These are phyloP conservation scores for Belgica antarctica DNA, from an alignment of 2,888 invertebrate species.

Conservation along the genomic window DNA sequence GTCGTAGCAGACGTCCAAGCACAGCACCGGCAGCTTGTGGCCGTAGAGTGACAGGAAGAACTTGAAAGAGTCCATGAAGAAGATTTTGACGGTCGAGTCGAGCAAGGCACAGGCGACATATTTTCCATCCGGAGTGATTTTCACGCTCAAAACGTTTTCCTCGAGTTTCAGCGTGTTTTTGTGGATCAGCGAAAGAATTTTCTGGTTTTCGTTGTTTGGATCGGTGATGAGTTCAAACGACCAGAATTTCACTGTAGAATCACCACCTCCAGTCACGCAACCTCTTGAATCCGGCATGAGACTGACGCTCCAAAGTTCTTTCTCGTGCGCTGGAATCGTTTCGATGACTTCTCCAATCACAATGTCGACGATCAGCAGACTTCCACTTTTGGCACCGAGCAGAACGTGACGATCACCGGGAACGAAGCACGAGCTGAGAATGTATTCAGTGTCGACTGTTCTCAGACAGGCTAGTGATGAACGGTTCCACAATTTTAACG, in stretches of 20 bases:
- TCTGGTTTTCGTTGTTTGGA: slow-evolving; percentile 63
- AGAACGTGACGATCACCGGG: slow-evolving; percentile 88
- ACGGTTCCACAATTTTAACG: slow-evolving; percentile 90
- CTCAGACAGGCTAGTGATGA: slow-evolving; percentile 67
- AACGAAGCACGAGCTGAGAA: slow-evolving; percentile 73
- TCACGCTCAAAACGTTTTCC: slow-evolving; percentile 80
- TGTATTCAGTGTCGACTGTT: slow-evolving; percentile 66
- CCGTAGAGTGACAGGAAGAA: slow-evolving; percentile 94
- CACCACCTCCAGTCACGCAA: slow-evolving; percentile 81
- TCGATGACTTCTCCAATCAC: slow-evolving; percentile 78
- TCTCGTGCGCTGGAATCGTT: slow-evolving; percentile 75
- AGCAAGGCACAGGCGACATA: slow-evolving; percentile 86
- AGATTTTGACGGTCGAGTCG: slow-evolving; percentile 93
- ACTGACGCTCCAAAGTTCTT: slow-evolving; percentile 76
- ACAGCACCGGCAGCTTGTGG: slow-evolving; percentile 90
- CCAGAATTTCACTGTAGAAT: slow-evolving; percentile 92
- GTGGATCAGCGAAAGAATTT: slow-evolving; percentile 75
- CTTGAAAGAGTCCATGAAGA: slow-evolving; percentile 92
- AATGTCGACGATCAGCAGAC: slow-evolving; percentile 78
- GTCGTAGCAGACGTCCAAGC: slow-evolving; percentile 90
- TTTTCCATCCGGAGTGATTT: slow-evolving; percentile 79
- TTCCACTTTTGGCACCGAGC: slow-evolving; percentile 81
- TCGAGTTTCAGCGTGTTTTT: slow-evolving; percentile 80
- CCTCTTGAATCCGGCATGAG: slow-evolving; percentile 80
- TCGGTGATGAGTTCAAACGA: slow-evolving; percentile 81